Base-by-base conservation (phyloP, 1,140 invertebrate genomes). In the Rhopalosiphum padi region DNA sequence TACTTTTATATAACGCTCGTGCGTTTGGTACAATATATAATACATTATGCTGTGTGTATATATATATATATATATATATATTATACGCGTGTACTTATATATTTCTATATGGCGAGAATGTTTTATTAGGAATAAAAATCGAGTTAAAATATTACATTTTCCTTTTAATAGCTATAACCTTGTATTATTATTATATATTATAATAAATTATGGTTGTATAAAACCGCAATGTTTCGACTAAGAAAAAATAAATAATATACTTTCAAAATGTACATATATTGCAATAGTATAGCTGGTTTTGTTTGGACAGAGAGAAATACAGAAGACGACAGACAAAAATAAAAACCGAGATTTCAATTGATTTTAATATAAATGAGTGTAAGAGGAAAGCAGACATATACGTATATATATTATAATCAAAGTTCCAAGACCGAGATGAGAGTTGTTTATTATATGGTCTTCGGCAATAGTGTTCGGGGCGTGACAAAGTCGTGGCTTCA, bases 401-500 rank as follows among this genome's bases (percentile, higher is more conserved):
- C 83, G 37, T 35, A 77, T 77, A 68, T n/a, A 68, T 77, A 77
- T 77, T 77, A 91, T 92, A 92, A 83, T 92, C 90, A 82, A 82
- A 91, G 68, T 77, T 51, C 25, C 9, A 21, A 30, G 51, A 18
- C 43, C 5, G 51, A 86, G 18, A 55, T 21, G 46, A 83, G 23
- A 51, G n/a, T 55, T 55, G n/a, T 55, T 48, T 88, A 51, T 88
- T 85, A 25, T n/a, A 87, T 25, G n/a, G 60, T 77, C 60, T 77
- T 86, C 77, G 22, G 41, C 60, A 35, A 51, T 88, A 51, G 48
- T 88, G 30, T 48, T 68, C 53, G 77, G 91, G 91, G 91, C 91
- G 91, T 93, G 82, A 93, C 91, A 41, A 35, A 53, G 30, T 86
- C 91, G 91, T 85, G 91, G 48, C 82, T 93, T 93, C 41, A 93